Percentiles rank a stretch among this genome's conserved stretches.
Evolutionary conservation across 2,113 vertebrate species (phyloP).

Genomic region (Ptilonorhynchus violaceus): DNA sequence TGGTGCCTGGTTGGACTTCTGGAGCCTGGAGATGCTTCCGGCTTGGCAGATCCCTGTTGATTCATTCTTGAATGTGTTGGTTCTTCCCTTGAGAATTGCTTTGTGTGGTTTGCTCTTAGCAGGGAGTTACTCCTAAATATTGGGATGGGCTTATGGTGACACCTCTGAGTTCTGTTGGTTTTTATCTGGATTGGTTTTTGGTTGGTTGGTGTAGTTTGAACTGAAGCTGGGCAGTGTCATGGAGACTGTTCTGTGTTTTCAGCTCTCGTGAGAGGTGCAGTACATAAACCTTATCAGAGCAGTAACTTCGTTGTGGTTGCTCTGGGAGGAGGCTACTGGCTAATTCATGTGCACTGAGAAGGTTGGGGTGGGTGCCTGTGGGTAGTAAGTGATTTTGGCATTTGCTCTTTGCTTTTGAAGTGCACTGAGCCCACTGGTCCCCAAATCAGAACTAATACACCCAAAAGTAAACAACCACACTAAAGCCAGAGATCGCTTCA

Average conservation of each 20-base stretch:
- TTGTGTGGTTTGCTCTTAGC: background rate
- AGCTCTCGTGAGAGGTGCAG: background rate
- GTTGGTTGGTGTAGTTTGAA: background rate
- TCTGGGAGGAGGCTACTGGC: background rate
- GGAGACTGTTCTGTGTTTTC: background rate
- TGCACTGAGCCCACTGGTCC: background rate
- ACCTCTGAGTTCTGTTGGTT: background rate
- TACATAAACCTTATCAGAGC: background rate
- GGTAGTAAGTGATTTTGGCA: background rate
- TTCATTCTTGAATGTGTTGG: background rate
- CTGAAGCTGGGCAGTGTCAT: background rate
- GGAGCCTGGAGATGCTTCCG: background rate
- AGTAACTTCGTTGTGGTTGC: background rate
- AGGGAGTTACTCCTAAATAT: background rate
- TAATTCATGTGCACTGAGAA: background rate
- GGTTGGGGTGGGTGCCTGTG: background rate
- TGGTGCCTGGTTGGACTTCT: background rate
- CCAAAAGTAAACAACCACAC: slow-evolving; percentile 29
- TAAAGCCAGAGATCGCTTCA: background rate
- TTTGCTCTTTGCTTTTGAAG: background rate
- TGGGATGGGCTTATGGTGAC: background rate
- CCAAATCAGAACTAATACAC: background rate
- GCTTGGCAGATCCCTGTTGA: background rate
- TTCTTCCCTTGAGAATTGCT: background rate
- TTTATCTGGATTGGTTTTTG: background rate